Evolutionary conservation across 2,888 invertebrate species (phyloP), one percentile per base, ranked within the genome.

Genomic region (Schizotus pectinicornis): DNA sequence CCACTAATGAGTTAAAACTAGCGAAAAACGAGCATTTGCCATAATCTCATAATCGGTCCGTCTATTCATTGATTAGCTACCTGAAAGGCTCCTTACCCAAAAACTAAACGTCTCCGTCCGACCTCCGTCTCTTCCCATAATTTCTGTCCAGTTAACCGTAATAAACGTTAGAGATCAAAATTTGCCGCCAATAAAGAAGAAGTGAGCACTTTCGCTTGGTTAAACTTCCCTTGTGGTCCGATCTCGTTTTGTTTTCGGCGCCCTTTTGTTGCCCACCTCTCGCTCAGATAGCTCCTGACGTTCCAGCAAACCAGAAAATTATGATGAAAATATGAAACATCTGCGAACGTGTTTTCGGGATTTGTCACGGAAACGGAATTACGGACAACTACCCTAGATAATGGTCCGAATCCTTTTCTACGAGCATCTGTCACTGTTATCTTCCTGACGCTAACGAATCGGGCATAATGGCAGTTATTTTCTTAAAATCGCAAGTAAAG

Each of bases 141-240:
- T 75, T 74, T 74, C 67, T 69, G 71, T 68, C 47, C 71, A 64
- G 65, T 74, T 67, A 64, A 69, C 67, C 67, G 74, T 62, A 77
- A 77, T 77, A 77, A 77, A 76, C 72, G 74, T 47, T 65, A 61
- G 63, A 69, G 68, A 74, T 75, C 65, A 68, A 67, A 71, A 71
- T 71, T 70, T 65, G 57, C 72, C 68, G 68, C 65, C 64, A 58
- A 54, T 59, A 49, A 45, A 59, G 59, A 59, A 59, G 54, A 59
- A 59, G 59, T 54, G 54, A 56, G 42, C 34, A 30, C 3, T 35
- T 49, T 7, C 54, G 39, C 34, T 59, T 59, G 59, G 54, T 59
- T 59, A 37, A 30, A 2, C 42, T 22, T 48, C 32, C 31, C 33
- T 31, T 43, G 32, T 32, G 31, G 30, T 11, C 9, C 42, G 42